Conservation (phyloP, 2,888 invertebrate genomes). For the Steinernema carpocapsae region DNA sequence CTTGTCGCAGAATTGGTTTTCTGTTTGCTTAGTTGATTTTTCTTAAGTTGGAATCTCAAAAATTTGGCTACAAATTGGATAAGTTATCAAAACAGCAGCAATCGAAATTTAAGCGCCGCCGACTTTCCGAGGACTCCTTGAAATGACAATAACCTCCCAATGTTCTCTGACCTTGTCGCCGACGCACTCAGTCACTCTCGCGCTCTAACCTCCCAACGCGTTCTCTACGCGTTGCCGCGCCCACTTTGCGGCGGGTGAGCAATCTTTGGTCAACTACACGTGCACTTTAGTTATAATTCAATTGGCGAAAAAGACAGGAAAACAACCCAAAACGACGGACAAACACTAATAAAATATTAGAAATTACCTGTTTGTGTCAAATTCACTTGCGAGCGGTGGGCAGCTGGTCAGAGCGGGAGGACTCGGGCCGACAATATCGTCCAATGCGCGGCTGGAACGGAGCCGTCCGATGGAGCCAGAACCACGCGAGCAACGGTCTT, state of each 20-base stretch:
- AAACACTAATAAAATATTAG: background rate
- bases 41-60: no score
- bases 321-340: background rate
- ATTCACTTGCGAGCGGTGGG: constrained; percentile 46
- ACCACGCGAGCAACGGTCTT: constrained; percentile 6
- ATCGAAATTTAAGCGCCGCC: no score
- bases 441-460: background rate
- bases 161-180: constrained; percentile 26
- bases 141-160: background rate
- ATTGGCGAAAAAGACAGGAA: background rate
- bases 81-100: no score
- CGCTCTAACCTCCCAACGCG: background rate
- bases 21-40: no score
- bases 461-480: constrained; percentile 1
- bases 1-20: no score
- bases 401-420: constrained; percentile 48
- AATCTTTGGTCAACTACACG: constrained; percentile 2
- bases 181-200: background rate
- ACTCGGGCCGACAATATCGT: constrained; percentile 41
- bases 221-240: background rate
- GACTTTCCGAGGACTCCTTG: no score
- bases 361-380: constrained; percentile 51
- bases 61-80: no score
- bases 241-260: background rate
- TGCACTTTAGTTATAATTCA: constrained; percentile 19